These are phyloP conservation scores for Grammomys dolichurus DNA, from an alignment of 2,113 vertebrate species.

Conservation along the genomic window DNA sequence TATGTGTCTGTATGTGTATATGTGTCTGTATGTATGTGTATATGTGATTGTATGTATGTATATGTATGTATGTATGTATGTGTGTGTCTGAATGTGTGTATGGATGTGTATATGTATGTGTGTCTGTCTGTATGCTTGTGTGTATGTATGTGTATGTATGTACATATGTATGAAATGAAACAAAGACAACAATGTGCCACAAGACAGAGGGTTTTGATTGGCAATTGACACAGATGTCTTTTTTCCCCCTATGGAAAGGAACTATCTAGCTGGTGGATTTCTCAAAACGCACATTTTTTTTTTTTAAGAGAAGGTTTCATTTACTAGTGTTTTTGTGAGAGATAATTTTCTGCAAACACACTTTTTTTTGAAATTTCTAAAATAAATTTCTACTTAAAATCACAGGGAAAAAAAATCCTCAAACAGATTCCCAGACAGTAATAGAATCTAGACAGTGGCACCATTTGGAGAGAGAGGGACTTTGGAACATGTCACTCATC, in stretches of 20 bases:
- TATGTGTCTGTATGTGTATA: neutral
- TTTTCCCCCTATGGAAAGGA: neutral
- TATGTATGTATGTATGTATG: neutral
- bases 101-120: neutral
- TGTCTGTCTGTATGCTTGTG: neutral
- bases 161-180: neutral
- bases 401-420: conserved; percentile 65
- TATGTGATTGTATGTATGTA: neutral
- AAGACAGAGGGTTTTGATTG: neutral
- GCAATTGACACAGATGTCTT: neutral
- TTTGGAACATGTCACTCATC: no score
- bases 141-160: neutral
- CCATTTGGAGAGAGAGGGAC: neutral
- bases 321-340: neutral
- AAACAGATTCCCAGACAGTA: conserved; percentile 68
- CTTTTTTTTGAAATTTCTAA: conserved; percentile 28
- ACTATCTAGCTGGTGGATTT: neutral
- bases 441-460: conserved; percentile 30
- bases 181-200: neutral
- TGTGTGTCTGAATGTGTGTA: neutral
- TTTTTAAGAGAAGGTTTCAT: neutral
- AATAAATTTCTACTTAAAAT: conserved; percentile 68
- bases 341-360: neutral
- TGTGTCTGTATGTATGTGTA: neutral
- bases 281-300: neutral